Base-by-base conservation (phyloP, 2,888 invertebrate genomes). In the Nipponacmea schrenckii region DNA sequence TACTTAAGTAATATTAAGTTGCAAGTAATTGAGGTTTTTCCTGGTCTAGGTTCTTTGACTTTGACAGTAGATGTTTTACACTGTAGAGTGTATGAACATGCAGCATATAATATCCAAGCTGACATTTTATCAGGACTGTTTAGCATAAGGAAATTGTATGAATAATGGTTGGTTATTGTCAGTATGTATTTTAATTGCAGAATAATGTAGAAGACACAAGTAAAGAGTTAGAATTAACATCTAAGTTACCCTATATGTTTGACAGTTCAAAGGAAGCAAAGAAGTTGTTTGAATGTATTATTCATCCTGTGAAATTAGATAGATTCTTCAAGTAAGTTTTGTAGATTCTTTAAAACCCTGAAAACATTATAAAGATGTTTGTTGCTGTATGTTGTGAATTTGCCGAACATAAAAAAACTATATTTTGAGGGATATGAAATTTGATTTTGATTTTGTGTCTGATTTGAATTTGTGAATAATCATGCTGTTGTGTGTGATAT, bases 211-310 rank as follows among this genome's bases (percentile, higher is more conserved):
- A 73, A 46, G 69, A 64, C 10, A 65, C 71, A 62, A 68, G 48
- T 17, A 69, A 70, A 67, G 64, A 64, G 24, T 70, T 67, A 17
- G 72, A 72, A 56, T 56, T 14, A 26, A 62, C 64, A 14, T 63
- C 44, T 26, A 27, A 64, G 4, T 44, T 74, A 17, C 78, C 80
- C 27, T 79, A 76, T 46, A 84, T 86, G 83, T 83, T 77, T 73
- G 86, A 88, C 79, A 93, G 93, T 80, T 86, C 90, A 4, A 91
- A 91, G 70, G 92, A 93, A 83, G 93, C 92, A 0, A 85, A 91
- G 24, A 91, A 92, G 80, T 88, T 93, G 7, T 93, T 95, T 78
- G 90, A 92, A 79, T 94, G 94, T 93, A 90, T 96, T 79, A 91
- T 95, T 20, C 91, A 92, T 81, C 95, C 95, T 0, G 90, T 93